A percentile compares a stretch with the other conserved stretches of the same genome.
Evolutionary conservation across 2,888 invertebrate genomes (phyloP).

Genomic region (Chelonus formosanus): DNA sequence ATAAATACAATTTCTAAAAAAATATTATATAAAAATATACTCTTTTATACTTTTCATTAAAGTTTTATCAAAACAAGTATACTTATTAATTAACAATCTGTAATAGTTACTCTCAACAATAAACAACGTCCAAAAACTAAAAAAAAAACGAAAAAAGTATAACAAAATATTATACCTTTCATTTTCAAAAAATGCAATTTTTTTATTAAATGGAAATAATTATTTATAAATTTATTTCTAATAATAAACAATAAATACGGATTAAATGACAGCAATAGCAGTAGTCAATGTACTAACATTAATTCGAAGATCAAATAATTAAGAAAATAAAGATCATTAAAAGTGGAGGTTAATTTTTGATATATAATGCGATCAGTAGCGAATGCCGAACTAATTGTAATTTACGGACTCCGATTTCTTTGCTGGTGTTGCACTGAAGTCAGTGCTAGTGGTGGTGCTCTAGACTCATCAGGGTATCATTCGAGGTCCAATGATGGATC

Average conservation of each 20-base stretch:
- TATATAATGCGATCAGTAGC: conserved; percentile 33
- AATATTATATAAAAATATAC: background rate
- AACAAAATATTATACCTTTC: too few species aligned
- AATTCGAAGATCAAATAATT: background rate
- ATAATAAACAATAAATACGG: background rate
- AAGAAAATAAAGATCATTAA: conserved; percentile 12
- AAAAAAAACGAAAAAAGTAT: too few species aligned
- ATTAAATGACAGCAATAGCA: background rate
- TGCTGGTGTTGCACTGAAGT: conserved; percentile 52
- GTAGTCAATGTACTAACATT: background rate
- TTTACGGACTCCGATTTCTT: conserved; percentile 52
- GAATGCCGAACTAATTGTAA: conserved; percentile 55
- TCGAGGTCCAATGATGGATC: conserved; percentile 27
- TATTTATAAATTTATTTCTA: background rate
- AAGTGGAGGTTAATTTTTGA: conserved; percentile 22
- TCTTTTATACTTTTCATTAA: too few species aligned
- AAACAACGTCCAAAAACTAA: too few species aligned
- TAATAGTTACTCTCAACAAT: too few species aligned
- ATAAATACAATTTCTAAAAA: background rate
- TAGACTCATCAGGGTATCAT: conserved; percentile 54
- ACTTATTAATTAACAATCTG: too few species aligned
- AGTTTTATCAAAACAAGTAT: too few species aligned
- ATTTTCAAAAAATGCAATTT: too few species aligned
- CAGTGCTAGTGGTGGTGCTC: conserved; percentile 59
- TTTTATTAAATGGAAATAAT: too few species aligned